These are phyloP conservation scores for Meles meles DNA, from an alignment of 2,113 vertebrate genomes.

Conservation along the genomic window DNA sequence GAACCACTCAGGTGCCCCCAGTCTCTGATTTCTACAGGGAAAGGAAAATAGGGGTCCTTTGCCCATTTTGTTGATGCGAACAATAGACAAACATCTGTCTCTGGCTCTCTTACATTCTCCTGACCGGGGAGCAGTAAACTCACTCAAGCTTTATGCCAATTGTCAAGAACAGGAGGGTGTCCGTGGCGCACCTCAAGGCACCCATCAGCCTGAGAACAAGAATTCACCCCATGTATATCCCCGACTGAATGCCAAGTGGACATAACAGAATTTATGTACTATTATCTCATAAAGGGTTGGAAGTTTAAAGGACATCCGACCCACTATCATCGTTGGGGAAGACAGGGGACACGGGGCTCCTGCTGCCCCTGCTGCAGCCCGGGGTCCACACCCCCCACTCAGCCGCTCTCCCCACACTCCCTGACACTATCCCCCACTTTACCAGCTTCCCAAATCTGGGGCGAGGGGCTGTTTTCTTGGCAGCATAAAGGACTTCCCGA, in stretches of 20 bases:
- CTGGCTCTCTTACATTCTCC: background rate
- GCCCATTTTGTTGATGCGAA: background rate
- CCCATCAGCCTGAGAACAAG: background rate
- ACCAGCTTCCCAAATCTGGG: rapidly evolving
- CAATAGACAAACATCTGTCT: background rate
- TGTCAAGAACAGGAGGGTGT: too few relatives aligned
- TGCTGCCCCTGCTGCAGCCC: too few relatives aligned
- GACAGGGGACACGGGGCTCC: background rate
- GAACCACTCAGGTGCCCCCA: too few relatives aligned
- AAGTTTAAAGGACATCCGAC: too few relatives aligned
- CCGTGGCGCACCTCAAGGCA: rapidly evolving
- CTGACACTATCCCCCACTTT: rapidly evolving
- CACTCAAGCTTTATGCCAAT: background rate
- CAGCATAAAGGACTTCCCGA: background rate
- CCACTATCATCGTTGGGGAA: rapidly evolving
- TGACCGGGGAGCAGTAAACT: background rate
- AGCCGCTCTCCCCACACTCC: rapidly evolving
- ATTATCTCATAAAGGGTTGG: background rate
- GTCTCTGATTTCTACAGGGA: background rate
- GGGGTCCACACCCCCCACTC: rapidly evolving
- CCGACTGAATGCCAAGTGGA: background rate
- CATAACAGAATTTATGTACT: background rate
- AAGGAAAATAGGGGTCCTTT: background rate
- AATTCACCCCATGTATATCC: rapidly evolving
- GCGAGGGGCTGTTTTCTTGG: background rate